A percentile compares a stretch with the other conserved stretches of the same genome.
Evolutionary conservation across 2,113 vertebrate genomes (phyloP).

Genomic region (Brachionichthys hirsutus): DNA sequence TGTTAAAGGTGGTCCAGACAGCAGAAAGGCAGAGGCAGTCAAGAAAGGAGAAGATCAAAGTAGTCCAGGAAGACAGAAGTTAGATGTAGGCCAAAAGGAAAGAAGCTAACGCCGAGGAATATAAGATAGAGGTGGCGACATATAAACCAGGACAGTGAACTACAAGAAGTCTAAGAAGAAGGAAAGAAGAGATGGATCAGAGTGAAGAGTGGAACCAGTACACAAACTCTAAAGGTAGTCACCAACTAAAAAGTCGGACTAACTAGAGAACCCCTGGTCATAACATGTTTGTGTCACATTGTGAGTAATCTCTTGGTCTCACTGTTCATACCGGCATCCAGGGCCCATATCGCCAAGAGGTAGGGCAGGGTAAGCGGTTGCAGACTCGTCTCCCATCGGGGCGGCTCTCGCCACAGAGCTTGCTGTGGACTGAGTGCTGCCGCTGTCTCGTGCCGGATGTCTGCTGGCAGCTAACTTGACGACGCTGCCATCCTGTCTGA

Average conservation of each 20-base stretch:
- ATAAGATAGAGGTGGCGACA: too few species aligned
- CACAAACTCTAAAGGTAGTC: background rate
- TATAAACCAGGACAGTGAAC: too few species aligned
- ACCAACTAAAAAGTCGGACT: too few species aligned
- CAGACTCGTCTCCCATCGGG: slow-evolving; percentile 86
- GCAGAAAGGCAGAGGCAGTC: background rate
- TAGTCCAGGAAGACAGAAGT: background rate
- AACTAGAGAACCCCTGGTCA: background rate
- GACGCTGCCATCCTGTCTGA: slow-evolving; percentile 83
- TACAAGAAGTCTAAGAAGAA: background rate
- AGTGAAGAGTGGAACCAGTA: background rate
- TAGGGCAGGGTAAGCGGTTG: slow-evolving; percentile 87
- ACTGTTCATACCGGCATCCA: slow-evolving; percentile 85
- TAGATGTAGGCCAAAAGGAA: background rate
- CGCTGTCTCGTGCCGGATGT: slow-evolving; percentile 79
- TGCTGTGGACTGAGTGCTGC: slow-evolving; percentile 85
- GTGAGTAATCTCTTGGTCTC: background rate
- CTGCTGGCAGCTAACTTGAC: slow-evolving; percentile 87
- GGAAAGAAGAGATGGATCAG: background rate
- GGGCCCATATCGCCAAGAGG: slow-evolving; percentile 84
- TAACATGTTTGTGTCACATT: background rate
- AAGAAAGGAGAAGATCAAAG: background rate
- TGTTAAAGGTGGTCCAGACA: background rate
- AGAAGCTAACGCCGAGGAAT: background rate
- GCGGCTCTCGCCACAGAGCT: slow-evolving; percentile 84